A percentile compares a stretch with the other conserved stretches of the same genome.
phyloP scores from a whole-genome alignment of 2,888 invertebrate genomes.

The Acanthosepion esculentum region DNA sequence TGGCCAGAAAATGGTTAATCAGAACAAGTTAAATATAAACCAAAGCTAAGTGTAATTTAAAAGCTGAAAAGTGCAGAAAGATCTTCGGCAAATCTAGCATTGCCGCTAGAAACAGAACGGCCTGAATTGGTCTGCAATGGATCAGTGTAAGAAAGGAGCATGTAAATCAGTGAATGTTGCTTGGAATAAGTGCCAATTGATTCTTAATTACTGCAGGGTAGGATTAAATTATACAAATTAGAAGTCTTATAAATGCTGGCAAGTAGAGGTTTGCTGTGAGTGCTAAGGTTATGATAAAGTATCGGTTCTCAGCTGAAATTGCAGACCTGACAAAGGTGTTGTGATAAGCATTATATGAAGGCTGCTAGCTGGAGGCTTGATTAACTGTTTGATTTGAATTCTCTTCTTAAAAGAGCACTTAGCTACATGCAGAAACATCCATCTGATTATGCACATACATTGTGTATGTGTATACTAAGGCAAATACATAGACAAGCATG shows the following conservation, averaged over 20 bases:
- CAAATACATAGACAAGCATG: not conserved
- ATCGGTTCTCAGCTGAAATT: not conserved
- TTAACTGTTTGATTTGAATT: not conserved
- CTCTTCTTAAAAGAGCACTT: not conserved
- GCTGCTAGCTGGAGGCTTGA: not conserved
- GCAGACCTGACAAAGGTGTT: constrained; percentile 33
- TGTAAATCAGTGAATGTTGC: not conserved
- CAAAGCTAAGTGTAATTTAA: not conserved
- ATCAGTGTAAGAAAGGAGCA: not conserved
- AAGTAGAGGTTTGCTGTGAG: not conserved
- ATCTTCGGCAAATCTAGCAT: not conserved
- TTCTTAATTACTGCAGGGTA: constrained; percentile 33
- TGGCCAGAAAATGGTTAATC: not conserved
- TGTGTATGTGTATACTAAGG: not conserved
- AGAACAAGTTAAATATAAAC: not conserved
- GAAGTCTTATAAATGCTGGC: constrained; percentile 33
- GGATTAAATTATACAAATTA: constrained; percentile 33
- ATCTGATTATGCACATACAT: not conserved
- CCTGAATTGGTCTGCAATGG: not conserved
- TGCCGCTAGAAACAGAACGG: not conserved
- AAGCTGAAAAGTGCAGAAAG: not conserved
- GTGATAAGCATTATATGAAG: constrained; percentile 16
- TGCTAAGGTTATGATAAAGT: not conserved
- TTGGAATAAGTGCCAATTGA: not conserved
- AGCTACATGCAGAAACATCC: not conserved